Evolutionary conservation across 2,113 vertebrate species (phyloP).

Genomic region (Verasper variegatus): DNA sequence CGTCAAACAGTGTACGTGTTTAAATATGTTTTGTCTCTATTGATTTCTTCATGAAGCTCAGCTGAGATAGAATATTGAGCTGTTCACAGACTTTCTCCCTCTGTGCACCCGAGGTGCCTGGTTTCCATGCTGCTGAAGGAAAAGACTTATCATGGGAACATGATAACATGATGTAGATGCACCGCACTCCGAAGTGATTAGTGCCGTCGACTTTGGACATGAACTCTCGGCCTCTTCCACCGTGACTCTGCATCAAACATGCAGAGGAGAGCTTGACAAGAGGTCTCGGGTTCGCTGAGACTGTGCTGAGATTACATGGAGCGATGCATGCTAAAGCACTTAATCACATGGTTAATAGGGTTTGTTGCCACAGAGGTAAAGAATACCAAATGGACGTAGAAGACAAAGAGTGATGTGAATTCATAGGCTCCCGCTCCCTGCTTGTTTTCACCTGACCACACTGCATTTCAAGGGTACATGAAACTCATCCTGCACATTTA

Average conservation of each 20-base stretch:
- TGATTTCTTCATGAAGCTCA: conserved; percentile 48
- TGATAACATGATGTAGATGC: conserved; percentile 44
- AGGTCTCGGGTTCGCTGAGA: conserved; percentile 11
- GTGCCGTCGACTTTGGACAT: conserved; percentile 18
- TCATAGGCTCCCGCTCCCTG: neutral
- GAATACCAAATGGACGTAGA: neutral
- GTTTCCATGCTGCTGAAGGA: conserved; percentile 30
- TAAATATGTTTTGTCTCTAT: conserved; percentile 52
- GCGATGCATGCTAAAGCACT: neutral
- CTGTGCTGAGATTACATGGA: conserved; percentile 12
- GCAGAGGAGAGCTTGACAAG: conserved; percentile 1
- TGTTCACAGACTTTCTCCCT: conserved; percentile 28
- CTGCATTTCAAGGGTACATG: conserved; percentile 17
- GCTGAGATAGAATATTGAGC: conserved; percentile 55
- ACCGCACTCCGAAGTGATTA: conserved; percentile 30
- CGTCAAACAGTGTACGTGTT: conserved; percentile 20
- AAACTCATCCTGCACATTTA: conserved; percentile 26
- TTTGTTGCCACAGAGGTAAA: conserved; percentile 12
- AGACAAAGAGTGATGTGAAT: neutral
- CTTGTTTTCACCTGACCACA: conserved; percentile 16
- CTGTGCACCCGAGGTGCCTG: conserved; percentile 23
- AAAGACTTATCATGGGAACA: conserved; percentile 56
- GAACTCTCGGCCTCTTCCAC: conserved; percentile 48
- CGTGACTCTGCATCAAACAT: conserved; percentile 24
- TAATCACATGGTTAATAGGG: neutral